Evolutionary conservation across 30 jellyfish, hydroid and myxozoan species (phyloP).

Genomic region (Cassiopea andromeda): DNA sequence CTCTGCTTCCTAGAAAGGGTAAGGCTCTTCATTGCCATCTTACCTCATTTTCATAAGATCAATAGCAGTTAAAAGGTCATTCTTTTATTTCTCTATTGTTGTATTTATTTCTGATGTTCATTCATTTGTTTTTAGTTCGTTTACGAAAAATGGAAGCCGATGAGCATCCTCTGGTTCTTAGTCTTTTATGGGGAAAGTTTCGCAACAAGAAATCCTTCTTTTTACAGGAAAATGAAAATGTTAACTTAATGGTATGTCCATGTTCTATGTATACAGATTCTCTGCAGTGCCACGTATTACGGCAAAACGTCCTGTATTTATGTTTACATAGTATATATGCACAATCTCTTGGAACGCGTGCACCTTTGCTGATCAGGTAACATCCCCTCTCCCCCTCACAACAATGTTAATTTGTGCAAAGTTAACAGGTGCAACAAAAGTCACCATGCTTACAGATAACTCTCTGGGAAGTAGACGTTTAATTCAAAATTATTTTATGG

Average conservation of each 20-base stretch:
- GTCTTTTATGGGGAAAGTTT: slow-evolving; percentile 84
- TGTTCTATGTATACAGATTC: neutral
- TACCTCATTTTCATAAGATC: neutral
- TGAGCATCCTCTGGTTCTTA: slow-evolving; percentile 86
- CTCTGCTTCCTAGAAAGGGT: too few relatives aligned
- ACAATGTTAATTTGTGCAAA: too few relatives aligned
- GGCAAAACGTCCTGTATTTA: neutral
- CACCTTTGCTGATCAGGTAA: too few relatives aligned
- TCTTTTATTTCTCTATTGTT: neutral
- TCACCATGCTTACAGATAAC: too few relatives aligned
- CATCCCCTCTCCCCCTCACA: too few relatives aligned
- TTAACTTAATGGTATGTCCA: slow-evolving; percentile 73
- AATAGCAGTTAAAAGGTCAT: neutral
- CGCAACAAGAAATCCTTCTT: slow-evolving; percentile 64
- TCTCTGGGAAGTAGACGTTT: too few relatives aligned
- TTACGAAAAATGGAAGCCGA: slow-evolving; percentile 78
- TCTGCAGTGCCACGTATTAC: neutral
- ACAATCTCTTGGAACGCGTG: too few relatives aligned
- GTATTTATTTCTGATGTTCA: neutral
- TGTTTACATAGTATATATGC: too few relatives aligned
- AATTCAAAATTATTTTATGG: too few relatives aligned
- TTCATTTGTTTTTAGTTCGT: slow-evolving; percentile 52
- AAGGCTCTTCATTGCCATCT: neutral
- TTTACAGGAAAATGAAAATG: slow-evolving; percentile 85
- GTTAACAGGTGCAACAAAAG: too few relatives aligned